phyloP scores from a whole-genome alignment of 2,113 vertebrate species.

The Esox niger region DNA sequence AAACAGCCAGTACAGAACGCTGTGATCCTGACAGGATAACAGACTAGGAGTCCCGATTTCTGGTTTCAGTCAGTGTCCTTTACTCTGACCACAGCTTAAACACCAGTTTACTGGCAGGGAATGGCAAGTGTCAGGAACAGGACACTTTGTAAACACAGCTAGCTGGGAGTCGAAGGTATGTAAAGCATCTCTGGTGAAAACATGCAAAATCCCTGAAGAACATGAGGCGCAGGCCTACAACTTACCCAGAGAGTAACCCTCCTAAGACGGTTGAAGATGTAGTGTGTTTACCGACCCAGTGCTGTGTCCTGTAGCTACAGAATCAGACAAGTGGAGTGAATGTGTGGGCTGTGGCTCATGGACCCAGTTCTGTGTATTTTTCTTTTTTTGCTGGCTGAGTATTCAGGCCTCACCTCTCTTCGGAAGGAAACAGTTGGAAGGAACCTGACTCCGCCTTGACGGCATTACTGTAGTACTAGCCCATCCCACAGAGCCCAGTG shows the following conservation, averaged over 20 bases:
- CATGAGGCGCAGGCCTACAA: not conserved
- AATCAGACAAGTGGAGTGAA: not conserved
- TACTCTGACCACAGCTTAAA: not conserved
- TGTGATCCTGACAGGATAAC: not conserved
- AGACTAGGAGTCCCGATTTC: not conserved
- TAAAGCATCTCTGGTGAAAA: not conserved
- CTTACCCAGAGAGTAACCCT: not conserved
- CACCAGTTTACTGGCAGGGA: not conserved
- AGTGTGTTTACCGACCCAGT: not conserved
- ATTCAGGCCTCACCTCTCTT: conserved; percentile 15
- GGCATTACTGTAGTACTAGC: not conserved
- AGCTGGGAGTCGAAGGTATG: not conserved
- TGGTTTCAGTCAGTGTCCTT: not conserved
- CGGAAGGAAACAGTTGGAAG: conserved; percentile 29
- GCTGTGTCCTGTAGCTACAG: not conserved
- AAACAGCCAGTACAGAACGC: not conserved
- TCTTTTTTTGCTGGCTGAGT: not conserved
- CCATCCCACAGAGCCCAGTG: conserved; percentile 4
- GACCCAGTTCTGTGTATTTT: not conserved
- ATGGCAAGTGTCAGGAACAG: not conserved
- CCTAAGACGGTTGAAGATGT: not conserved
- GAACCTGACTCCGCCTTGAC: conserved; percentile 6
- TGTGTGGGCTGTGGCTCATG: not conserved
- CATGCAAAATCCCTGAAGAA: not conserved
- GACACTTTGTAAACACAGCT: not conserved